phyloP scores from a whole-genome alignment of 2,888 invertebrate genomes.

The Euzophera pinguis region DNA sequence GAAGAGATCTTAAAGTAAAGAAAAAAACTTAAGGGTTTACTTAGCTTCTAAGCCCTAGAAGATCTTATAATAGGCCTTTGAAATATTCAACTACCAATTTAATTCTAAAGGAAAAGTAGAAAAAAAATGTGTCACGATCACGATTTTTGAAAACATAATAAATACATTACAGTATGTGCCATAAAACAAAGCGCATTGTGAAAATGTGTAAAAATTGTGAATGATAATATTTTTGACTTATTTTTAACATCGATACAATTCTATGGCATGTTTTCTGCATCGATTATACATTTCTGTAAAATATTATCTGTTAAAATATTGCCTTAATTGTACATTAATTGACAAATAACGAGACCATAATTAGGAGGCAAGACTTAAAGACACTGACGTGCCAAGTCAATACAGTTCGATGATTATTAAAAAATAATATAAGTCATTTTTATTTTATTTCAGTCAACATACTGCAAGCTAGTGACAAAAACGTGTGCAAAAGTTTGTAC shows the following conservation, averaged over 20 bases:
- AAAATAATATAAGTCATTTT: not conserved
- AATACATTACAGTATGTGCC: conserved; percentile 24
- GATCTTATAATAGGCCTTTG: conserved; percentile 31
- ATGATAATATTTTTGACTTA: not conserved
- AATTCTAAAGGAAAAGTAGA: conserved; percentile 24
- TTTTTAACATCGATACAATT: not conserved
- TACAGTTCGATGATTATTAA: not conserved
- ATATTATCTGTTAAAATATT: not conserved
- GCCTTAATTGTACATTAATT: not conserved
- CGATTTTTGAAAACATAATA: conserved; percentile 45
- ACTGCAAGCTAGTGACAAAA: conserved; percentile 31
- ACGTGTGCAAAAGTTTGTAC: conserved; percentile 40
- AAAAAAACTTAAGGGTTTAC: conserved; percentile 36
- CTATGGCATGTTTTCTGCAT: not conserved
- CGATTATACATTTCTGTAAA: not conserved
- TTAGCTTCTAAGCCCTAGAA: conserved; percentile 39
- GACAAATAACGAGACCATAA: not conserved
- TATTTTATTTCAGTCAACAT: conserved; percentile 2
- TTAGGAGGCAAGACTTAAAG: not conserved
- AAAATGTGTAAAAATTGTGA: not conserved
- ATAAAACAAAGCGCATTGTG: conserved; percentile 2
- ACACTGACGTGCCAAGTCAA: not conserved
- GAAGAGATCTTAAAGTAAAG: conserved; percentile 47
- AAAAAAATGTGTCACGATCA: conserved; percentile 37
- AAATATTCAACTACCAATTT: conserved; percentile 47